Evolutionary conservation across 2,888 invertebrate genomes (phyloP).

Genomic region (Dolichopus griseipennis): DNA sequence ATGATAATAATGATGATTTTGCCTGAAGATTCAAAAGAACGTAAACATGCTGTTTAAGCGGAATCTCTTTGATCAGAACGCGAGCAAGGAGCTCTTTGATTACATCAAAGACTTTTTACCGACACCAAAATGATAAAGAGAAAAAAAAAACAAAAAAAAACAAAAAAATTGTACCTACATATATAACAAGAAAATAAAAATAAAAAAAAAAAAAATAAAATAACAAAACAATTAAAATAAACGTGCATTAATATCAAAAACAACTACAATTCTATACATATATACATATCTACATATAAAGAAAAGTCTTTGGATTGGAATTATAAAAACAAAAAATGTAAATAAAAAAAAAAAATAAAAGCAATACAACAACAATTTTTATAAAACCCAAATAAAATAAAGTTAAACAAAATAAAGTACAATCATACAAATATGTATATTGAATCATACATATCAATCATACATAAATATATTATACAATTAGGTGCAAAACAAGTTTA

Average conservation of each 20-base stretch:
- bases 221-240: conserved; percentile 6
- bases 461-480: too few relatives aligned
- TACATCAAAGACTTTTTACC: conserved; percentile 43
- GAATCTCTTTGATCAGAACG: conserved; percentile 46
- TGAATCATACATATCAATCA: too few relatives aligned
- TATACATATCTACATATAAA: too few relatives aligned
- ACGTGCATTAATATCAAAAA: neutral
- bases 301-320: too few relatives aligned
- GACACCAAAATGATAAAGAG: conserved; percentile 28
- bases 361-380: too few relatives aligned
- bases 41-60: conserved; percentile 38
- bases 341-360: too few relatives aligned
- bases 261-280: neutral
- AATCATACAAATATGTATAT: too few relatives aligned
- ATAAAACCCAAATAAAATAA: too few relatives aligned
- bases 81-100: conserved; percentile 44
- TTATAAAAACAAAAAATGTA: too few relatives aligned
- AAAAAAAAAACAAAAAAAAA: conserved; percentile 20
- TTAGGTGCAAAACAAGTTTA: too few relatives aligned
- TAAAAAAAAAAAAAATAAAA: neutral
- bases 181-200: neutral
- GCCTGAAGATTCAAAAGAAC: conserved; percentile 27
- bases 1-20: conserved; percentile 25
- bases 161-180: conserved; percentile 15
- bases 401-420: too few relatives aligned